These are phyloP conservation scores for Atta colombica DNA, from an alignment of 1,140 invertebrate species.

Conservation along the genomic window DNA sequence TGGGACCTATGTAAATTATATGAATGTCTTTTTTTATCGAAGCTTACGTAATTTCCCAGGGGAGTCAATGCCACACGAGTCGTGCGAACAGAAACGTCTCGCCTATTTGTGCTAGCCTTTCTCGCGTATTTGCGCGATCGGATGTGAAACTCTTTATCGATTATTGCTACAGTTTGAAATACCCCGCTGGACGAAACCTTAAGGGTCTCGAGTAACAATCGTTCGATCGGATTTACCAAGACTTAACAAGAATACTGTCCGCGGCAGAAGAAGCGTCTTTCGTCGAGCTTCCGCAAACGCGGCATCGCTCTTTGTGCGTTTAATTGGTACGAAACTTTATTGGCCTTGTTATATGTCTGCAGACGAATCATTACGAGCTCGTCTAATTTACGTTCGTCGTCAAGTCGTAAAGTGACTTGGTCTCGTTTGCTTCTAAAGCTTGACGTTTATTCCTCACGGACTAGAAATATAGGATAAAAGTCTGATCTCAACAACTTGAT, in stretches of 20 bases:
- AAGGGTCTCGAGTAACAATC: conserved; percentile 19
- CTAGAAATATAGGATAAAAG: conserved; percentile 3
- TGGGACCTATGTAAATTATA: conserved; percentile 31
- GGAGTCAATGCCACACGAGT: not conserved
- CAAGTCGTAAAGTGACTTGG: conserved; percentile 1
- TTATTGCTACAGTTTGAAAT: conserved; percentile 32
- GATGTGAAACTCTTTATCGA: conserved; percentile 37
- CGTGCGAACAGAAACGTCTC: not conserved
- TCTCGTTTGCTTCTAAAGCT: not conserved
- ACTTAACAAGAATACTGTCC: conserved; percentile 29
- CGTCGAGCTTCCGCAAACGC: conserved; percentile 2
- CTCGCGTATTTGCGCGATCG: conserved; percentile 29
- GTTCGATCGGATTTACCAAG: conserved; percentile 47
- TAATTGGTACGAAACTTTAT: conserved; percentile 43
- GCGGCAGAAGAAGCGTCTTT: conserved; percentile 10
- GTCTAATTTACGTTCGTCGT: conserved; percentile 29
- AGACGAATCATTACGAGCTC: conserved; percentile 26
- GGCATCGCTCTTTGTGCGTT: conserved; percentile 34
- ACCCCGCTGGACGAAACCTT: not conserved
- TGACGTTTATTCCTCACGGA: conserved; percentile 24
- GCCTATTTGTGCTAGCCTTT: not conserved
- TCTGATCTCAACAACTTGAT: not conserved
- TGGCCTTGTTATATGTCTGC: not conserved
- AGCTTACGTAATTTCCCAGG: conserved; percentile 55
- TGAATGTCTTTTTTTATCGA: conserved; percentile 41